Evolutionary conservation across 2,888 invertebrate genomes (phyloP).

Genomic region (Pocota personata): DNA sequence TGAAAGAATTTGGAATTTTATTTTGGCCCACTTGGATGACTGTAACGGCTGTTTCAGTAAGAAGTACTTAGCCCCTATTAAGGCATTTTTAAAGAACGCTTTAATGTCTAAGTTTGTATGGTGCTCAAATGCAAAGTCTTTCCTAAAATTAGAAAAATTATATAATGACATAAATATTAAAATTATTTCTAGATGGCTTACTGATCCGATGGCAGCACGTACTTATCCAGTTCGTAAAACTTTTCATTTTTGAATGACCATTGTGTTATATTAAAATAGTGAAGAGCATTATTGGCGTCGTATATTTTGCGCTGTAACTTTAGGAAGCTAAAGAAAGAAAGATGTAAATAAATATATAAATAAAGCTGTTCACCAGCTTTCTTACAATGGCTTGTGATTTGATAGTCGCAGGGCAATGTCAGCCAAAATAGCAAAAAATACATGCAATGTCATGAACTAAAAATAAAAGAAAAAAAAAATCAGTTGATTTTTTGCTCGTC

Average conservation of each 20-base stretch:
- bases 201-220: conserved; percentile 34
- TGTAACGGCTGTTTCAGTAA: conserved; percentile 78
- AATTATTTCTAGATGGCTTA: neutral
- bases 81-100: conserved; percentile 78
- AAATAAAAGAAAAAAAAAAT: conserved; percentile 34
- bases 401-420: conserved; percentile 87
- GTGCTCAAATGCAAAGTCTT: conserved; percentile 77
- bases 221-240: conserved; percentile 75
- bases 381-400: conserved; percentile 89
- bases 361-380: neutral
- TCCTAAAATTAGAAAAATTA: conserved; percentile 59
- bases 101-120: conserved; percentile 76
- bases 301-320: conserved; percentile 92
- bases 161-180: neutral
- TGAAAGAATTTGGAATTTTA: conserved; percentile 45
- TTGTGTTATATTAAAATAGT: conserved; percentile 89
- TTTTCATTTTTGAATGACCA: conserved; percentile 90
- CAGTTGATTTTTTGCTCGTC: no score
- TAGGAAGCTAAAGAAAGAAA: conserved; percentile 85
- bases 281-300: conserved; percentile 88
- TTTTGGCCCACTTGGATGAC: conserved; percentile 35
- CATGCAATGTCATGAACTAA: conserved; percentile 88
- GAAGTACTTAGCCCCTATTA: conserved; percentile 79
- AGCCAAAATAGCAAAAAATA: conserved; percentile 90
- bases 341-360: neutral